Evolutionary conservation across 2,113 vertebrate genomes (phyloP).

Genomic region (Hippocampus barbouri): DNA sequence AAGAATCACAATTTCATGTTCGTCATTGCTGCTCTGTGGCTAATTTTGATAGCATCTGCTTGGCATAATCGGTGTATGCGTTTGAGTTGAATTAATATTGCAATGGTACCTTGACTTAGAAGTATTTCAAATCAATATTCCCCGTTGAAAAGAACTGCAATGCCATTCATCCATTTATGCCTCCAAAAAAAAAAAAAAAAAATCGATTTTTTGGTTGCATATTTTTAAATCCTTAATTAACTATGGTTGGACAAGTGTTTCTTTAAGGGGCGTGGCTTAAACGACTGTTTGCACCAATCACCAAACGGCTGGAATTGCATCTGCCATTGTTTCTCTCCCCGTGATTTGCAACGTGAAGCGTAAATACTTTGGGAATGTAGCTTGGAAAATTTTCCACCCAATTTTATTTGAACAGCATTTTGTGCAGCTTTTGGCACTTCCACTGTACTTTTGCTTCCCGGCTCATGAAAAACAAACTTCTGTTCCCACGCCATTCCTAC

Average conservation of each 20-base stretch:
- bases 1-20: neutral
- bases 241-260: too few relatives aligned
- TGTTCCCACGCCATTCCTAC: conserved; percentile 73
- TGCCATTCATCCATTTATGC: too few relatives aligned
- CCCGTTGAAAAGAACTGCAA: too few relatives aligned
- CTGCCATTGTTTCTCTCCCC: neutral
- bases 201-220: too few relatives aligned
- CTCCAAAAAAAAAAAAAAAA: too few relatives aligned
- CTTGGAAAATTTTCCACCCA: neutral
- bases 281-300: neutral
- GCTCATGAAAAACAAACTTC: conserved; percentile 33
- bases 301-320: neutral
- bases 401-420: neutral
- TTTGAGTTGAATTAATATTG: too few relatives aligned
- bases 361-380: too few relatives aligned
- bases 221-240: too few relatives aligned
- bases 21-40: neutral
- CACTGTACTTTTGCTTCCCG: conserved; percentile 57
- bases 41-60: neutral
- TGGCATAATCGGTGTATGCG: too few relatives aligned
- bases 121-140: too few relatives aligned
- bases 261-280: neutral
- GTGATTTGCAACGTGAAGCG: too few relatives aligned
- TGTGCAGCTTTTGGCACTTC: conserved; percentile 34
- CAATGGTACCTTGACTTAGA: too few relatives aligned